These are phyloP conservation scores for Timandra comae DNA, from an alignment of 2,888 invertebrate species.

Conservation along the genomic window DNA sequence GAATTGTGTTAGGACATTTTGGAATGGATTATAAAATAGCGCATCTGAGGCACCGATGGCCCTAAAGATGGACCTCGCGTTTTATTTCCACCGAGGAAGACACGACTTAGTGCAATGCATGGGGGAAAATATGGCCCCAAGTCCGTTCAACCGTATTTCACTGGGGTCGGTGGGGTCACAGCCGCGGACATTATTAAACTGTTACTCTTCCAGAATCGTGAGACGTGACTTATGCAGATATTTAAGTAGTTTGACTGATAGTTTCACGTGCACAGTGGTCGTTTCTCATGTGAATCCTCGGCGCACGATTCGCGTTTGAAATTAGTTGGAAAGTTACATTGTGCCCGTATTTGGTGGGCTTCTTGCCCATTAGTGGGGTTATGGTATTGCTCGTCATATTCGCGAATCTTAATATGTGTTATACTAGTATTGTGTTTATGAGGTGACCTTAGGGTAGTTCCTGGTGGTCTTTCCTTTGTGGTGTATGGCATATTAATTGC, in stretches of 20 bases:
- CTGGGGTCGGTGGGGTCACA: slow-evolving; percentile 62
- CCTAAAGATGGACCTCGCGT: slow-evolving; percentile 74
- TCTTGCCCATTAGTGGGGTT: slow-evolving; percentile 7
- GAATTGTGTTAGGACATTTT: slow-evolving; percentile 29
- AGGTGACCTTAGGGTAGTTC: too few relatives aligned
- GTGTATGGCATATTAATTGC: too few relatives aligned
- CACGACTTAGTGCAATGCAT: slow-evolving; percentile 73
- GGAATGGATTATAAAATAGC: slow-evolving; percentile 44
- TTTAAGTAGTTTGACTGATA: slow-evolving; percentile 74
- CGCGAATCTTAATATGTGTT: background rate
- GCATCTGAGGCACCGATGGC: slow-evolving; percentile 74
- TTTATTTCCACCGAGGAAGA: slow-evolving; percentile 75
- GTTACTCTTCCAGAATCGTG: slow-evolving; percentile 66
- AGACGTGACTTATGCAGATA: slow-evolving; percentile 75
- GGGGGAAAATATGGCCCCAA: slow-evolving; percentile 70
- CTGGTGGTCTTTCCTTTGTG: too few relatives aligned
- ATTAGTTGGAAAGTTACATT: slow-evolving; percentile 63
- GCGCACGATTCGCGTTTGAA: slow-evolving; percentile 55
- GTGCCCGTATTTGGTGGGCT: slow-evolving; percentile 34
- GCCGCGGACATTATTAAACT: slow-evolving; percentile 75
- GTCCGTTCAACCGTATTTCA: slow-evolving; percentile 74
- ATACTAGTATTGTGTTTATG: too few relatives aligned
- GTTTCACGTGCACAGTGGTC: slow-evolving; percentile 65
- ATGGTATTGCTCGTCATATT: slow-evolving; percentile 7
- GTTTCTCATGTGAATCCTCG: slow-evolving; percentile 68